A percentile compares a stretch with the other conserved stretches of the same genome.
These are phyloP conservation scores for Gortyna flavago DNA, from an alignment of 2,888 invertebrate genomes.

Conservation along the genomic window DNA sequence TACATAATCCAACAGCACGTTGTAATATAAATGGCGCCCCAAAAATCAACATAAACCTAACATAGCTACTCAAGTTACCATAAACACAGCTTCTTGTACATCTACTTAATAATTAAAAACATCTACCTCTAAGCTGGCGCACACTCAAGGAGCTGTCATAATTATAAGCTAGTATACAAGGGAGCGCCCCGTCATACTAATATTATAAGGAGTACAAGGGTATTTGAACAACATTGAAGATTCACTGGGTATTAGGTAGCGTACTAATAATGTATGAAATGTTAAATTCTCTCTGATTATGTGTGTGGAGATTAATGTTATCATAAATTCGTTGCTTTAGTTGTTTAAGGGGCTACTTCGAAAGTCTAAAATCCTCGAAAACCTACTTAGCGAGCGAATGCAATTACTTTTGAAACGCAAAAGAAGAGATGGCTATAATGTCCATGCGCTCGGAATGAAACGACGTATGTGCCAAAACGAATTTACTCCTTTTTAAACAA, in stretches of 20 bases:
- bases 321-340: background rate
- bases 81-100: slow-evolving; percentile 4
- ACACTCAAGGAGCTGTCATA: slow-evolving; percentile 55
- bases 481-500: no score
- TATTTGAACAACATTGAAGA: slow-evolving; percentile 53
- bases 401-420: no score
- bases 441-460: no score
- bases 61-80: background rate
- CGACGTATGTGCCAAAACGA: no score
- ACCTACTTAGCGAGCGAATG: no score
- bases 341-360: no score
- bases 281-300: slow-evolving; percentile 33
- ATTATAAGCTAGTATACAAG: slow-evolving; percentile 48
- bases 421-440: no score
- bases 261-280: slow-evolving; percentile 49
- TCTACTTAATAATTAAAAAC: slow-evolving; percentile 60
- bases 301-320: slow-evolving; percentile 15
- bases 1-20: background rate
- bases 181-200: slow-evolving; percentile 32
- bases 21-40: background rate
- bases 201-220: slow-evolving; percentile 30
- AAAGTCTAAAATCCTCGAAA: no score
- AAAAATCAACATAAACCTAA: slow-evolving; percentile 4
- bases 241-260: slow-evolving; percentile 51
- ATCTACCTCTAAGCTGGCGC: slow-evolving; percentile 31